phyloP scores from a whole-genome alignment of 1,140 invertebrate species.

The Bursaphelenchus mucronatus region DNA sequence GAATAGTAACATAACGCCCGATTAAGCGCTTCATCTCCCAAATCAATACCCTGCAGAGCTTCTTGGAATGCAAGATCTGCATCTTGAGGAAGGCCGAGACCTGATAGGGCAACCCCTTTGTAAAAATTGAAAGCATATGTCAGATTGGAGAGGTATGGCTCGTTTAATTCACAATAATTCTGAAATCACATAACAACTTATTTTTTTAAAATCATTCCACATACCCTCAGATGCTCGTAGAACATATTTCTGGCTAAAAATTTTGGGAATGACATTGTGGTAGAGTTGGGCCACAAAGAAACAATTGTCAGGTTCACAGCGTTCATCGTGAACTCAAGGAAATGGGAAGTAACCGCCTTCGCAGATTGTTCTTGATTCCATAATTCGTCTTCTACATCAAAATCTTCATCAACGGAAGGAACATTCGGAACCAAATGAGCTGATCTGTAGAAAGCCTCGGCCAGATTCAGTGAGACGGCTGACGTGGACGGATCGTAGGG shows the following conservation, averaged over 20 bases:
- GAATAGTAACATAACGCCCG: constrained; percentile 10
- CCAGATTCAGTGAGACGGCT: background rate
- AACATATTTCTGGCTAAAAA: constrained; percentile 40
- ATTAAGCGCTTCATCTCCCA: constrained; percentile 23
- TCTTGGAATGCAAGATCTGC: constrained; percentile 25
- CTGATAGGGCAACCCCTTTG: constrained; percentile 38
- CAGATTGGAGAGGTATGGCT: constrained; percentile 33
- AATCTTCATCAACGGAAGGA: constrained; percentile 17
- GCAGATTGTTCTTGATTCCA: constrained; percentile 20
- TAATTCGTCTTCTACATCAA: constrained; percentile 19
- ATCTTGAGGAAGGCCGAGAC: constrained; percentile 21
- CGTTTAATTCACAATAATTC: constrained; percentile 36
- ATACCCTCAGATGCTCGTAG: constrained; percentile 39
- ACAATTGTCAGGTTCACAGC: constrained; percentile 21
- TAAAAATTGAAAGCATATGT: constrained; percentile 34
- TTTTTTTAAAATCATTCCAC: background rate
- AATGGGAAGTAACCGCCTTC: constrained; percentile 17
- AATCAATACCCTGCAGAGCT: constrained; percentile 16
- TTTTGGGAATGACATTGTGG: constrained; percentile 33
- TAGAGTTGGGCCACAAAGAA: constrained; percentile 39
- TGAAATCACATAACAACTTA: constrained; percentile 25
- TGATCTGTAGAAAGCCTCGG: too few relatives aligned
- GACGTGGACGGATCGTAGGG: background rate
- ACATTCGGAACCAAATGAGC: background rate
- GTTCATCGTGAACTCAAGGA: constrained; percentile 16